Evolutionary conservation across 2,888 invertebrate species (phyloP).

Genomic region (Acheta domesticus): DNA sequence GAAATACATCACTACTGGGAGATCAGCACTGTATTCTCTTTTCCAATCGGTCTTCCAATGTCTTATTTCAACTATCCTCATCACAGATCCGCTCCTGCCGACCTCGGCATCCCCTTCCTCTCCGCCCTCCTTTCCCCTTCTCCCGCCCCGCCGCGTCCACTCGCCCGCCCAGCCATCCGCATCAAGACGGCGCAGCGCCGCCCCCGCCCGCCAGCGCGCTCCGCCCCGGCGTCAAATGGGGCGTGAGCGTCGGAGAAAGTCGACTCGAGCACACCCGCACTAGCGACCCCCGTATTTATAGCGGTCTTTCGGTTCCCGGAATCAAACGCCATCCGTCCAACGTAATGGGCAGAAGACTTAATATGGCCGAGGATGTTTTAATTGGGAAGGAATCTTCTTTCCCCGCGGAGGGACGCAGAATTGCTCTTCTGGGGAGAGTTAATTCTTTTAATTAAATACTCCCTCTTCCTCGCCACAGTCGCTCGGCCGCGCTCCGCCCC

Average conservation of each 20-base stretch:
- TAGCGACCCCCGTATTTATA: neutral
- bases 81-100: no score
- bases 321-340: conserved; percentile 5
- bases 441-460: conserved; percentile 18
- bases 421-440: conserved; percentile 18
- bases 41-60: no score
- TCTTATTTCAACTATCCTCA: no score
- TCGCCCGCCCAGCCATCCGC: no score
- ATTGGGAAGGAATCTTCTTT: conserved; percentile 18
- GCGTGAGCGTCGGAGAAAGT: neutral
- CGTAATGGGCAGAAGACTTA: conserved; percentile 7
- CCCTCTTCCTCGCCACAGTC: neutral
- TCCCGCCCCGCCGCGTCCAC: no score
- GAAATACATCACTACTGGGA: no score
- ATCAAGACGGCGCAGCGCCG: neutral
- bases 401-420: neutral
- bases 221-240: neutral
- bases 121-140: no score
- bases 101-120: no score
- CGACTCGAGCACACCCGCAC: neutral
- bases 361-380: conserved; percentile 18
- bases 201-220: neutral
- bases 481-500: neutral
- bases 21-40: no score
- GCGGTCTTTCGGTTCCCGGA: conserved; percentile 3